Evolutionary conservation across 1,140 invertebrate genomes (phyloP).

Genomic region (Phthorimaea operculella): DNA sequence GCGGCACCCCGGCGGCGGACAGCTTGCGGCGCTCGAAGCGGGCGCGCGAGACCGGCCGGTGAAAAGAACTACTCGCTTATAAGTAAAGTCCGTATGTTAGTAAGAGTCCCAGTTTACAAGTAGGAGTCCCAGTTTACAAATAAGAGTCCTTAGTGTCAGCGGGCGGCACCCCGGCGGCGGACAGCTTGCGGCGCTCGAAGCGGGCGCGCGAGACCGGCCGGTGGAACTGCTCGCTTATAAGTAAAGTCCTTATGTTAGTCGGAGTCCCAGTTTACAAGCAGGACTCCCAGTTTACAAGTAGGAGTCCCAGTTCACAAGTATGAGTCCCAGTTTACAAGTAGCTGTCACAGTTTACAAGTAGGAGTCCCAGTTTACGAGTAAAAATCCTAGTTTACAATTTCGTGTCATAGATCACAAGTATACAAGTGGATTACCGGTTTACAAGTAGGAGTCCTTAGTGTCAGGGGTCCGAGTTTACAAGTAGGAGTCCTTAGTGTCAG

Average conservation of each 20-base stretch:
- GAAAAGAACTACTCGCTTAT: constrained; percentile 64
- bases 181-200: constrained; percentile 56
- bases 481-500: constrained; percentile 32
- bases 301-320: constrained; percentile 19
- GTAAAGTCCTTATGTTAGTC: too few species aligned
- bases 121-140: too few species aligned
- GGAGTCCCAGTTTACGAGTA: too few species aligned
- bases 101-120: too few species aligned
- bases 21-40: constrained; percentile 55
- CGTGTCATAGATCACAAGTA: too few species aligned
- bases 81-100: too few species aligned
- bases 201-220: constrained; percentile 54
- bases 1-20: constrained; percentile 50
- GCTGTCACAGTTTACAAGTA: constrained; percentile 28
- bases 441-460: constrained; percentile 6
- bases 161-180: constrained; percentile 57
- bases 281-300: constrained; percentile 28
- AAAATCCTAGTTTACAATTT: too few species aligned
- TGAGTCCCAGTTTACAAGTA: neutral
- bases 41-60: constrained; percentile 54
- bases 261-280: too few species aligned
- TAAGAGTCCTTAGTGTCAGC: constrained; percentile 33
- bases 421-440: too few species aligned
- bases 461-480: constrained; percentile 34
- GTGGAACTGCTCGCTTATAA: constrained; percentile 64